Evolutionary conservation across 2,888 invertebrate genomes (phyloP).

Genomic region (Tiliacea citrago): DNA sequence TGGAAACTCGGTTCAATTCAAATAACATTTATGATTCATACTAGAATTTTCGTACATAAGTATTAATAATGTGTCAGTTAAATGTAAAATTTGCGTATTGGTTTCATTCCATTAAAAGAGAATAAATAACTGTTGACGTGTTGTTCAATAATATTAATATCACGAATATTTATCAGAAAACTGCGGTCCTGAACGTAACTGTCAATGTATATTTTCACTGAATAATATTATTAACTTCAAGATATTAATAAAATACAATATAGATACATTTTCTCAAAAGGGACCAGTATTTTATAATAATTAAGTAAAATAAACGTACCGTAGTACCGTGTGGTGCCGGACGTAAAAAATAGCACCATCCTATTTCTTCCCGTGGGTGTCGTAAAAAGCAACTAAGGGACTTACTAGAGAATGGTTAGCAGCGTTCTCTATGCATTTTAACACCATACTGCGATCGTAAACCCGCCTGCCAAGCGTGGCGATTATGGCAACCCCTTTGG

Average conservation of each 20-base stretch:
- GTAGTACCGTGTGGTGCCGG: no score
- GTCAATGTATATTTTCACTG: neutral
- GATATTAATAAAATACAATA: neutral
- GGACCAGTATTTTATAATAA: neutral
- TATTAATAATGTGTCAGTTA: neutral
- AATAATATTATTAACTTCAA: neutral
- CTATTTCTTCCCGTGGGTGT: no score
- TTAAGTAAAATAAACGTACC: no score
- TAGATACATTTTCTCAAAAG: neutral
- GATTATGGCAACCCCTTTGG: no score
- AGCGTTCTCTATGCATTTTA: no score
- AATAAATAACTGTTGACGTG: constrained; percentile 5
- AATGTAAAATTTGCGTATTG: constrained; percentile 1
- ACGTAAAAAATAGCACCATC: no score
- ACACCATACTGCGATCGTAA: no score
- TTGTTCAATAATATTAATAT: constrained; percentile 3
- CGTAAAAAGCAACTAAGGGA: no score
- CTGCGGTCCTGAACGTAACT: neutral
- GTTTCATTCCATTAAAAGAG: neutral
- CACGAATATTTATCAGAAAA: constrained; percentile 18
- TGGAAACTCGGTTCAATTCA: constrained; percentile 1
- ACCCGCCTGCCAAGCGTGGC: no score
- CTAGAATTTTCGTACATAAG: neutral
- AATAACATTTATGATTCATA: constrained; percentile 4
- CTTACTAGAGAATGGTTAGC: no score